phyloP scores from a whole-genome alignment of 2,113 vertebrate genomes.

The Pipa parva region DNA sequence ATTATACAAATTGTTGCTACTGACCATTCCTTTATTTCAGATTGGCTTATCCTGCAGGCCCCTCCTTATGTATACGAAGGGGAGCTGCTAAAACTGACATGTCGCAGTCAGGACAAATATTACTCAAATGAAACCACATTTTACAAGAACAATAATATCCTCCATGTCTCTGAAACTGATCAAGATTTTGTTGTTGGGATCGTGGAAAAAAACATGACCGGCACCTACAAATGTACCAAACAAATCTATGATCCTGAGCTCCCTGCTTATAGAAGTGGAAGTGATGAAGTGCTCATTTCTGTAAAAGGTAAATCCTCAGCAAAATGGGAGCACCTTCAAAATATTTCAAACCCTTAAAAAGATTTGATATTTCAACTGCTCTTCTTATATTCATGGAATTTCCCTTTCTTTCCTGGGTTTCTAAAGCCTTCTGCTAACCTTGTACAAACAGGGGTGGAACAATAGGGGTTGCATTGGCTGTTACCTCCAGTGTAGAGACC shows the following conservation, averaged over 20 bases:
- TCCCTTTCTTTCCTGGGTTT: no score
- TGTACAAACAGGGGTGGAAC: no score
- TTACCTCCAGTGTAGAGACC: no score
- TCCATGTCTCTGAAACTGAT: not conserved
- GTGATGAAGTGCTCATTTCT: not conserved
- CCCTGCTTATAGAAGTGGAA: no score
- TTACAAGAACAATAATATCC: conserved; percentile 10
- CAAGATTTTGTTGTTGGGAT: not conserved
- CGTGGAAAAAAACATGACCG: not conserved
- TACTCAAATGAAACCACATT: not conserved
- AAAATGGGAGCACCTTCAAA: no score
- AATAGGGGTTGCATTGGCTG: no score
- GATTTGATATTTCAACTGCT: no score
- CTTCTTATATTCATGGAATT: no score
- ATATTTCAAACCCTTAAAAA: no score
- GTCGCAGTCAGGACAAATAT: not conserved
- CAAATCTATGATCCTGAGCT: no score
- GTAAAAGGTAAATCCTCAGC: not conserved
- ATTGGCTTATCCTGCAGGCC: conserved; percentile 3
- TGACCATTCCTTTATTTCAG: conserved; percentile 4
- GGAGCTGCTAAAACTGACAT: not conserved
- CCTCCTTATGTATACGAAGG: not conserved
- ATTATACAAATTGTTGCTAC: no score
- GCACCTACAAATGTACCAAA: conserved; percentile 15
- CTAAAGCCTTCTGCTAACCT: no score